Base-by-base conservation (phyloP, 2,113 vertebrate genomes). In the Vanacampus margaritifer region DNA sequence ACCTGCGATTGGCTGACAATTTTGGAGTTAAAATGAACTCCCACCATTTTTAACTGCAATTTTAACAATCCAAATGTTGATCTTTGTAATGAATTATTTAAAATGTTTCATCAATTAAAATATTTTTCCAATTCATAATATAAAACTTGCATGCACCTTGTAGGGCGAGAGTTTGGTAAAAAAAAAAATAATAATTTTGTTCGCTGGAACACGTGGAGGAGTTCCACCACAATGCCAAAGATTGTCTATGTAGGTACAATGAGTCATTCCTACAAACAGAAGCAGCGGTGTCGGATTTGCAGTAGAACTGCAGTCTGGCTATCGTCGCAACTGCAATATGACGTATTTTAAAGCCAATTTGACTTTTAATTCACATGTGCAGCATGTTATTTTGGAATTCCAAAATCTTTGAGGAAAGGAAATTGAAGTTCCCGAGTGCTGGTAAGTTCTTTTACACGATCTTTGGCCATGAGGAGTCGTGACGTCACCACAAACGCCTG, bases 181-280 rank as follows among this genome's bases (percentile, higher is more conserved):
- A 32, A 32, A 32, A 32, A n/a, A n/a, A n/a, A n/a, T n/a, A n/a
- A n/a, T n/a, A 83, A 82, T 86, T 82, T 70, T 88, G 81, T 88
- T 81, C 84, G 84, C 72, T 43, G 68, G 75, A 91, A 82, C 91
- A 91, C 91, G 91, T 92, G 91, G 88, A 92, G 78, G 64, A 71
- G 65, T 70, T 73, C 70, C 69, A 73, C 74, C 70, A 87, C 85
- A 84, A 85, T 75, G 78, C 28, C 64, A 62, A 59, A 86, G 83
- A 82, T 78, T 64, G 39, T 72, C 7, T 58, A 39, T 56, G 2
- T 0, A 2, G 1, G 0, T 14, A 65, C 3, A 71, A 78, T n/a
- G 71, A 37, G 3, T 58, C 67, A 56, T 24, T 45, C 10, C 6
- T 51, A 21, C 26, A 6, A 28, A 32, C 26, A 8, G 17, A 57